Base-by-base conservation (phyloP, 2,113 vertebrate genomes). In the Melospiza melodia region DNA sequence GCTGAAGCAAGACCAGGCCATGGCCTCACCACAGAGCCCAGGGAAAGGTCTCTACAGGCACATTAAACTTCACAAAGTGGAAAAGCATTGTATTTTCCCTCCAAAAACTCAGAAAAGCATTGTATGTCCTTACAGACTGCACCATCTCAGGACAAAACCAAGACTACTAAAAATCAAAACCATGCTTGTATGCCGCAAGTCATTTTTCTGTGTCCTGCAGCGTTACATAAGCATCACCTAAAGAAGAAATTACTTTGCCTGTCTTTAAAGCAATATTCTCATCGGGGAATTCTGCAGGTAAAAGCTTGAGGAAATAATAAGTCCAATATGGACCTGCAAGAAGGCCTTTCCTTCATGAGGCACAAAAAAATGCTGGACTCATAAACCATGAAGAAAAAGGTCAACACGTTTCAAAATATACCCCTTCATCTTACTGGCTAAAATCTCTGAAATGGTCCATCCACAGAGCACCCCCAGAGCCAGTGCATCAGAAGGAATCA, bases 101-200 rank as follows among this genome's bases (percentile, higher is more conserved):
- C 19, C 37, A 75, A 61, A 84, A 84, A 28, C 35, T 63, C 5
- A 19, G 61, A 93, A 74, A 74, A 6, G 19, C 7, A 7, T 20
- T 82, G 21, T 24, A 67, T 28, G 13, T 72, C 37, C 71, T 78
- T 83, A 35, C 12, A 73, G 49, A 79, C 23, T 10, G 10, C 18
- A 75, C 10, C 1, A 2, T 62, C 52, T 91, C 41, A 69, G 46
- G 37, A 81, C 12, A 71, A 81, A 95, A 84, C 39, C 6, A 11
- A 63, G 55, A 74, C 41, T 55, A 15, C 19, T 84, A 65, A 89
- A 94, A 91, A 78, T 68, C 41, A 68, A 93, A 84, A 44, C 10
- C 7, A 39, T 8, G 3, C 22, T 48, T 65, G 35, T 27, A 52
- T 73, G 28, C 27, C 61, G 72, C 12, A 72, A n/a, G 28, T 20